Evolutionary conservation across 2,797 vertebrate species (phyloP), one percentile per base, ranked within the genome.

Genomic region (Sebastes reedi): DNA sequence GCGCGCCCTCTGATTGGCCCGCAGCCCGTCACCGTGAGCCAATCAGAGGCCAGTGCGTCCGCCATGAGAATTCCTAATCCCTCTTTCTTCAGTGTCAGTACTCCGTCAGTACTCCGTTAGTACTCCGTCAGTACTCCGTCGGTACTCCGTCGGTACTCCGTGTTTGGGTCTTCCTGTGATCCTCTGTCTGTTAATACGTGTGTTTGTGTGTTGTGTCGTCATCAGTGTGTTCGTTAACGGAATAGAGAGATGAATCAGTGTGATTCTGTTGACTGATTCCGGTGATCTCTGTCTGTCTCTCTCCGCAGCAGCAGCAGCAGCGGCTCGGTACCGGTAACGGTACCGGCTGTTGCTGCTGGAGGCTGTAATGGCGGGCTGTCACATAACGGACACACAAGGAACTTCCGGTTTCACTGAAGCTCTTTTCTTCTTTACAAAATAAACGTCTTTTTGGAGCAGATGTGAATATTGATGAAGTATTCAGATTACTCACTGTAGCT

Each of bases 11-110:
- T 91, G 92, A 94, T 95, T 94, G 93, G 93, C 22, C 75, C 3
- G 8, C 64, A 72, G 74, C 13, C 27, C 6, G 8, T 24, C 59
- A 1, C 50, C n/a, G 8, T 18, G 13, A 77, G 27, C 94, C 94
- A 94, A 95, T 95, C 93, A 86, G 79, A 52, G 0, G 61, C 54
- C 36, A 88, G 88, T 78, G 89, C 87, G 89, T 84, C 84, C 88
- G 80, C 87, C 81, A 75, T 79, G 75, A 82, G 85, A 89, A 87
- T 85, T 79, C 70, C 69, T 86, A 73, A 83, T 71, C 60, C 22
- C 4, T 24, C 3, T 6, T 39, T 29, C 27, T 32, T 8, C 36
- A 76, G 74, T 27, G 70, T 42, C 20, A 9, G 5, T n/a, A 11
- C 32, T 42, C 39, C 39, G 11, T 14, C 0, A 6, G 13, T 42